These are phyloP conservation scores for Atta cephalotes DNA, from an alignment of 1,140 invertebrate species.

Conservation along the genomic window DNA sequence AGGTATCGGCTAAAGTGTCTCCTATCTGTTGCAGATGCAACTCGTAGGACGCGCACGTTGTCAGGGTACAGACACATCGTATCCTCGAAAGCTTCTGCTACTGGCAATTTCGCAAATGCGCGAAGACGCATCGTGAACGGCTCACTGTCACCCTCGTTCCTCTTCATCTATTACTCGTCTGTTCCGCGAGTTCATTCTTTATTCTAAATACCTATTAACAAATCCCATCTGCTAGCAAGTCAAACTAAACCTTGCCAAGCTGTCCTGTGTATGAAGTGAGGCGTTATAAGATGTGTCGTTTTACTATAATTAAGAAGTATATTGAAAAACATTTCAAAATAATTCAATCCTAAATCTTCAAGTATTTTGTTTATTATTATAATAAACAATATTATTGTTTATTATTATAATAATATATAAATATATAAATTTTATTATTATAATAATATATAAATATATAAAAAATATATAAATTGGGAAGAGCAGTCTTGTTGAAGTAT, in stretches of 20 bases:
- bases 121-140: slow-evolving; percentile 68
- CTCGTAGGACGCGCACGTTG: slow-evolving; percentile 61
- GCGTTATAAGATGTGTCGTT: background rate
- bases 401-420: background rate
- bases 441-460: no score
- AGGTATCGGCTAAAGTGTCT: slow-evolving; percentile 75
- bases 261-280: background rate
- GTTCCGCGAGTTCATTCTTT: slow-evolving; percentile 55
- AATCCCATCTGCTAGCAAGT: background rate
- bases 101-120: slow-evolving; percentile 75
- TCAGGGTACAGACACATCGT: slow-evolving; percentile 68
- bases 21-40: slow-evolving; percentile 76
- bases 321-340: background rate
- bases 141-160: slow-evolving; percentile 65
- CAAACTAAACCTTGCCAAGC: background rate
- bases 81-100: slow-evolving; percentile 69
- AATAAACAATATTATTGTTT: no score
- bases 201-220: slow-evolving; percentile 28
- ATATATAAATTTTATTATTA: background rate
- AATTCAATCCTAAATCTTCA: background rate
- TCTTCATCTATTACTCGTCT: slow-evolving; percentile 46
- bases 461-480: no score
- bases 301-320: background rate
- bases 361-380: background rate
- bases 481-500: no score